phyloP scores from a whole-genome alignment of 2,888 invertebrate species.

The Molorchus minor region DNA sequence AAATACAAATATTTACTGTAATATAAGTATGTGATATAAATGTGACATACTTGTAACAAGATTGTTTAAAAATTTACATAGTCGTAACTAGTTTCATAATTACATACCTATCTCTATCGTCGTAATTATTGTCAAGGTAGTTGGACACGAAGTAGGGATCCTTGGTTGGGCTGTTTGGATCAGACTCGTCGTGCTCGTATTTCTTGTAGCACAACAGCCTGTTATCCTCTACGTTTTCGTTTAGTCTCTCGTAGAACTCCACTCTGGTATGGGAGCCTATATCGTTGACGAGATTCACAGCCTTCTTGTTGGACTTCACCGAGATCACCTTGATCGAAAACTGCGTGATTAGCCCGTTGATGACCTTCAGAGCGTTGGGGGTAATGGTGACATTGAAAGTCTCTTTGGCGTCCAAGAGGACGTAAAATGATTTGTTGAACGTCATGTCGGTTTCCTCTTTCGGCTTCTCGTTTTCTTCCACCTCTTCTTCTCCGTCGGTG shows the following conservation, averaged over 20 bases:
- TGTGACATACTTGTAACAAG: too few species aligned
- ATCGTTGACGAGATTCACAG: slow-evolving; percentile 69
- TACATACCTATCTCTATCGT: slow-evolving; percentile 59
- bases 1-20: too few species aligned
- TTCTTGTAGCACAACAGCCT: slow-evolving; percentile 66
- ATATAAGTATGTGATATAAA: too few species aligned
- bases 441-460: slow-evolving; percentile 39
- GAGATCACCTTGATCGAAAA: slow-evolving; percentile 61
- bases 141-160: slow-evolving; percentile 30
- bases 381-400: slow-evolving; percentile 75
- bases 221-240: slow-evolving; percentile 62
- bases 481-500: slow-evolving; percentile 65
- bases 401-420: slow-evolving; percentile 75
- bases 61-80: too few species aligned
- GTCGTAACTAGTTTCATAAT: too few species aligned
- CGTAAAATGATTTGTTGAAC: slow-evolving; percentile 68
- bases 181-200: slow-evolving; percentile 70
- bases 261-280: slow-evolving; percentile 71
- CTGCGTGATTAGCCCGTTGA: slow-evolving; percentile 60
- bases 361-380: slow-evolving; percentile 68
- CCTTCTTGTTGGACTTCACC: slow-evolving; percentile 57
- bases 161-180: slow-evolving; percentile 68
- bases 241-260: slow-evolving; percentile 66
- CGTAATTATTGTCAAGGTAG: slow-evolving; percentile 44
- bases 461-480: slow-evolving; percentile 48